A percentile compares a stretch with the other conserved stretches of the same genome.
Evolutionary conservation across 2,113 vertebrate species (phyloP).

Genomic region (Rhombomys opimus): DNA sequence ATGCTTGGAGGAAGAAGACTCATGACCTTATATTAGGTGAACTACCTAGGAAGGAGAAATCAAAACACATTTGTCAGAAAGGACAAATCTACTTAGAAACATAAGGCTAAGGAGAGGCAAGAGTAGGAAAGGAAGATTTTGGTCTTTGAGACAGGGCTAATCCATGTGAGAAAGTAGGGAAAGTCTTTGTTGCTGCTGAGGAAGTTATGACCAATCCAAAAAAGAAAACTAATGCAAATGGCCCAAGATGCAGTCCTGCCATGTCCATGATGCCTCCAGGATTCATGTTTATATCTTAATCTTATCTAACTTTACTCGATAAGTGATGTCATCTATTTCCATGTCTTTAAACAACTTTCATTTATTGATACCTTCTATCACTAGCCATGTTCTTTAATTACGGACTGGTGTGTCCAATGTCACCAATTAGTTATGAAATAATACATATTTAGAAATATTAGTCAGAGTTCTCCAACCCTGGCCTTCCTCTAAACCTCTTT

Average conservation of each 20-base stretch:
- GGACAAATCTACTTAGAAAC: rapidly evolving
- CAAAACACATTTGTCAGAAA: background rate
- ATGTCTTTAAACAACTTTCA: background rate
- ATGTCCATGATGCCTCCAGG: background rate
- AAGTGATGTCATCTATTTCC: background rate
- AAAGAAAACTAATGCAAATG: background rate
- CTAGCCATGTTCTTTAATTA: background rate
- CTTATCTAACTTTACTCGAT: too few relatives aligned
- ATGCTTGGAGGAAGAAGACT: background rate
- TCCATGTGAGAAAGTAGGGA: too few relatives aligned
- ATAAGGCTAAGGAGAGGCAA: background rate
- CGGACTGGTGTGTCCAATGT: background rate
- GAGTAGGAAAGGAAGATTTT: background rate
- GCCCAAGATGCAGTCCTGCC: too few relatives aligned
- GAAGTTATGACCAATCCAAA: background rate
- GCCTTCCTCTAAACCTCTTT: background rate
- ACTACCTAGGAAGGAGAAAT: background rate
- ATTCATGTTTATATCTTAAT: background rate
- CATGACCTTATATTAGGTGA: background rate
- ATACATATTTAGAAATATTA: background rate
- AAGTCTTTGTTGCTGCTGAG: background rate
- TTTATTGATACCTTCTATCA: background rate
- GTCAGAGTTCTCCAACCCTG: background rate
- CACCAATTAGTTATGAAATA: background rate
- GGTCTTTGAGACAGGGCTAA: background rate